Conservation (phyloP, 2,797 vertebrate species). For the Heteromormyrus szaboi region DNA sequence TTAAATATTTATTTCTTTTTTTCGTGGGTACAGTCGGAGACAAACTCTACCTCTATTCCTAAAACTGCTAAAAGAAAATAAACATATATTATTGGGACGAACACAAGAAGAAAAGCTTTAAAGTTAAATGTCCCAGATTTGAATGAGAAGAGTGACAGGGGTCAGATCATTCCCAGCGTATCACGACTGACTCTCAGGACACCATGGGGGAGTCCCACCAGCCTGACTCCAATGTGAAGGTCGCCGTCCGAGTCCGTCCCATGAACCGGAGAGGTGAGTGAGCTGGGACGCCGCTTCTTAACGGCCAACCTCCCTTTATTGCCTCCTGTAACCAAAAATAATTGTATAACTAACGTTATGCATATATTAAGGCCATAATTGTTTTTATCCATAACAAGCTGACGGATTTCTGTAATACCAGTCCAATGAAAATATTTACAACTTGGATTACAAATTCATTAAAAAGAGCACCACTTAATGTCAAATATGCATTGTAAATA, state of each 20-base stretch:
- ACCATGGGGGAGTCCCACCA: constrained; percentile 66
- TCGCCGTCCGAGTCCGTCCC: constrained; percentile 90
- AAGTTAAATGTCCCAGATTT: constrained; percentile 21
- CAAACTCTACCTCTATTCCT: background rate
- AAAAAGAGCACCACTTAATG: background rate
- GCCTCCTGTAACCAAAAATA: background rate
- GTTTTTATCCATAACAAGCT: background rate
- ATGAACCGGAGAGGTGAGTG: constrained; percentile 91
- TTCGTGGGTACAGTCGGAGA: constrained; percentile 41
- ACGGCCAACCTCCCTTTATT: background rate
- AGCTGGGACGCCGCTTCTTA: background rate
- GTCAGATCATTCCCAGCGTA: background rate
- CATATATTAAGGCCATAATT: background rate
- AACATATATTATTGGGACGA: background rate
- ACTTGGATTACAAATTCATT: background rate
- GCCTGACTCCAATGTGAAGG: constrained; percentile 90
- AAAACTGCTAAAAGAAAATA: background rate
- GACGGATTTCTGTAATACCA: background rate
- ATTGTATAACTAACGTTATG: background rate
- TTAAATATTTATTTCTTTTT: constrained; percentile 21
- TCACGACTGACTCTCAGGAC: constrained; percentile 12
- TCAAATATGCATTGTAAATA: background rate
- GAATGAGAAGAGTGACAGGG: background rate
- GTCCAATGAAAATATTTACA: background rate
- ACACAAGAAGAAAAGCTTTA: background rate